phyloP scores from a whole-genome alignment of 2,113 vertebrate species.

The Calonectris borealis region DNA sequence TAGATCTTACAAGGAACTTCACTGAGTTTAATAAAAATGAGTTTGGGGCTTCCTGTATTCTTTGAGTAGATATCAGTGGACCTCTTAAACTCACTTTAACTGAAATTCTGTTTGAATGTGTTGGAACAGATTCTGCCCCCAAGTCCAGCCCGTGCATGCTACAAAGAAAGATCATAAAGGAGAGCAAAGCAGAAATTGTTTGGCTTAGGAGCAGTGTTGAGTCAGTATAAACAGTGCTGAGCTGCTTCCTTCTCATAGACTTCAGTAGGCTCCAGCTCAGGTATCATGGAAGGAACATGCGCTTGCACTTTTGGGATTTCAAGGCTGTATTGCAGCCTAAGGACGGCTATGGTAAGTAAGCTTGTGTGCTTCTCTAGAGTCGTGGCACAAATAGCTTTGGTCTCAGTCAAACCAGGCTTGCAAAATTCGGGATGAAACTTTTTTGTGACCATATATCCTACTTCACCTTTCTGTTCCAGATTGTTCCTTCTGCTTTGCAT shows the following conservation, averaged over 20 bases:
- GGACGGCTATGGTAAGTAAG: background rate
- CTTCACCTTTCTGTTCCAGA: background rate
- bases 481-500: background rate
- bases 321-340: background rate
- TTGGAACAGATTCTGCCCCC: constrained; percentile 47
- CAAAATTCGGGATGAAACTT: background rate
- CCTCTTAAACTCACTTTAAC: background rate
- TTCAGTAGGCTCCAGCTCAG: background rate
- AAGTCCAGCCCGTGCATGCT: background rate
- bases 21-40: background rate
- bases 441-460: background rate
- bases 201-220: constrained; percentile 1
- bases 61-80: background rate
- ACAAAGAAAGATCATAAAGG: background rate
- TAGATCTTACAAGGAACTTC: background rate
- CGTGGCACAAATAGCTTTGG: background rate
- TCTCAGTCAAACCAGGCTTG: background rate
- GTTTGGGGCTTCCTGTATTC: background rate
- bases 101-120: constrained; percentile 22
- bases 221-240: background rate
- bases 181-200: constrained; percentile 4
- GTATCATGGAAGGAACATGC: background rate
- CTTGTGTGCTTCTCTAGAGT: background rate
- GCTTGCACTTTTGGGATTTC: background rate
- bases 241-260: background rate